phyloP scores from a whole-genome alignment of 2,113 vertebrate genomes.

The Trogon surrucura region DNA sequence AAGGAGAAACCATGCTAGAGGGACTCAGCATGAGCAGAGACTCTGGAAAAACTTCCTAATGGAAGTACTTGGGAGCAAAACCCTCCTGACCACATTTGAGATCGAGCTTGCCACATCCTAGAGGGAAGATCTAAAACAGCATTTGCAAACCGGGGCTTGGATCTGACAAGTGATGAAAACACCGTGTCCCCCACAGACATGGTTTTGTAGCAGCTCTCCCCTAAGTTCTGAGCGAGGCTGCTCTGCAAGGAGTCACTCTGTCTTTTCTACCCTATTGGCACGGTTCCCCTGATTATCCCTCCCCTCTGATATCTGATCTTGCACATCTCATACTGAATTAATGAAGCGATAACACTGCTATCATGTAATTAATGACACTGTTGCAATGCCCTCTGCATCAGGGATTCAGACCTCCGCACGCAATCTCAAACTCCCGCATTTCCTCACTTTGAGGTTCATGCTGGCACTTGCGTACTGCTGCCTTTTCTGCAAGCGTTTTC shows the following conservation, averaged over 20 bases:
- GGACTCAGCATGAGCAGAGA: neutral
- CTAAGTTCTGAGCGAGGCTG: neutral
- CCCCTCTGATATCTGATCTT: conserved; percentile 49
- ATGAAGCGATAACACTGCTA: neutral
- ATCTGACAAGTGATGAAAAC: rapidly evolving
- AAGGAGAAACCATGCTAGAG: neutral
- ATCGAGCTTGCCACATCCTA: neutral
- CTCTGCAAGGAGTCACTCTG: neutral
- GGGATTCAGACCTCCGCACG: neutral
- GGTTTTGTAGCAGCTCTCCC: neutral
- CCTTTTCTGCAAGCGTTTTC: neutral
- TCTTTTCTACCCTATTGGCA: neutral
- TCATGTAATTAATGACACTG: conserved; percentile 7
- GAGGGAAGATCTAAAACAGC: neutral
- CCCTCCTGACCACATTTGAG: neutral
- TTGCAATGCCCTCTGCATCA: conserved; percentile 4
- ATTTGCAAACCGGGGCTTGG: neutral
- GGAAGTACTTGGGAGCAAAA: neutral
- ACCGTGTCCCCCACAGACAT: neutral
- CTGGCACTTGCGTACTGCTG: neutral
- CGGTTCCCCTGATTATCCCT: neutral
- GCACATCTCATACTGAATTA: neutral
- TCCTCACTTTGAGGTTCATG: neutral
- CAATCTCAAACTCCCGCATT: neutral
- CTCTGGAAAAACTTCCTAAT: neutral